phyloP scores from a whole-genome alignment of 2,113 vertebrate species.

The Ceuthmochares aereus region DNA sequence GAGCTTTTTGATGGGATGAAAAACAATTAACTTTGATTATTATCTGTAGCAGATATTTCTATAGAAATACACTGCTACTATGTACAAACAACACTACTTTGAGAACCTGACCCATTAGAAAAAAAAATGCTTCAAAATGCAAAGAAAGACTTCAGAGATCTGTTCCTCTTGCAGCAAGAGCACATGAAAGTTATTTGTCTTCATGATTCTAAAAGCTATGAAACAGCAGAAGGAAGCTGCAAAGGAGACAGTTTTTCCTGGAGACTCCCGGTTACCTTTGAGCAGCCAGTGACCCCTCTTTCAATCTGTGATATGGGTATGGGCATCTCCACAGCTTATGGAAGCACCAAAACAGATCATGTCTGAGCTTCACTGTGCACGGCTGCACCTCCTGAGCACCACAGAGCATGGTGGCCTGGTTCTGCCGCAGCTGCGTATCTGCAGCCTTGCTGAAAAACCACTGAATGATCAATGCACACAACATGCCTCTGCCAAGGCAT shows the following conservation, averaged over 20 bases:
- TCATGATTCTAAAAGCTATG: neutral
- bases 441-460: neutral
- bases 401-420: fast-evolving
- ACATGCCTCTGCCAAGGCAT: neutral
- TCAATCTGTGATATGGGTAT: neutral
- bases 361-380: neutral
- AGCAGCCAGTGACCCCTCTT: neutral
- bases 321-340: neutral
- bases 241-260: neutral
- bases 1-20: neutral
- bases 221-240: neutral
- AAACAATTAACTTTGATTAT: neutral
- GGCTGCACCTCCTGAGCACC: neutral
- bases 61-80: neutral
- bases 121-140: neutral
- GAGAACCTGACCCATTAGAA: neutral
- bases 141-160: neutral
- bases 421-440: fast-evolving
- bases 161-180: neutral
- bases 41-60: neutral
- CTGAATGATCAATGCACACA: fast-evolving
- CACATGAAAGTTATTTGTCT: neutral
- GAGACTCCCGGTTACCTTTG: neutral
- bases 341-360: neutral
- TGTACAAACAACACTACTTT: neutral